These are phyloP conservation scores for Drosophila malerkotliana DNA, from an alignment of 1,140 invertebrate genomes.

Conservation along the genomic window DNA sequence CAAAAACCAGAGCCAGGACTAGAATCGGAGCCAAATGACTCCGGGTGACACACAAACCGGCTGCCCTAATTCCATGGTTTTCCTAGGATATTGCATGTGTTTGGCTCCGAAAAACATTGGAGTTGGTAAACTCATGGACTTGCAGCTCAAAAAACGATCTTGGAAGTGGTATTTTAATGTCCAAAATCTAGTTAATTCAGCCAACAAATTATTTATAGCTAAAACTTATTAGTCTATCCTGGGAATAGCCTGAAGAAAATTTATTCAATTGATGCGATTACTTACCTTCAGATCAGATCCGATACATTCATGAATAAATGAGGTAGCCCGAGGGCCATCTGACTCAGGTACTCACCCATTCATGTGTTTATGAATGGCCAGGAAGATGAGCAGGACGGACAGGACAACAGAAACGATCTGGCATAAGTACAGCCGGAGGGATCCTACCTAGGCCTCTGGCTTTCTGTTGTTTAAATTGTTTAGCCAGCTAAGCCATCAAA, in stretches of 20 bases:
- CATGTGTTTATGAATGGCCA: conserved; percentile 52
- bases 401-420: conserved; percentile 25
- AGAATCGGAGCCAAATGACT: conserved; percentile 5
- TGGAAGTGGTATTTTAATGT: no score
- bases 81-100: conserved; percentile 25
- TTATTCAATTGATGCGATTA: conserved; percentile 27
- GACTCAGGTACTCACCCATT: conserved; percentile 17
- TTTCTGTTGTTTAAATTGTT: conserved; percentile 47
- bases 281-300: neutral
- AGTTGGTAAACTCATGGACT: neutral
- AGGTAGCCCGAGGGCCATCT: conserved; percentile 26
- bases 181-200: no score
- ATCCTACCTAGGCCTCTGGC: conserved; percentile 2
- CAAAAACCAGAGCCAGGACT: conserved; percentile 18
- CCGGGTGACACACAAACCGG: conserved; percentile 68
- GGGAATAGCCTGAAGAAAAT: neutral
- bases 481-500: conserved; percentile 66
- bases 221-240: neutral
- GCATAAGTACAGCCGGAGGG: conserved; percentile 25
- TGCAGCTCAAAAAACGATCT: no score
- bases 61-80: conserved; percentile 65
- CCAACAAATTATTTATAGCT: no score
- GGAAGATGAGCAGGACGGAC: conserved; percentile 31
- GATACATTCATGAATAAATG: neutral
- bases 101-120: conserved; percentile 20